Evolutionary conservation across 2,113 vertebrate species (phyloP).

Genomic region (Salminus brasiliensis): DNA sequence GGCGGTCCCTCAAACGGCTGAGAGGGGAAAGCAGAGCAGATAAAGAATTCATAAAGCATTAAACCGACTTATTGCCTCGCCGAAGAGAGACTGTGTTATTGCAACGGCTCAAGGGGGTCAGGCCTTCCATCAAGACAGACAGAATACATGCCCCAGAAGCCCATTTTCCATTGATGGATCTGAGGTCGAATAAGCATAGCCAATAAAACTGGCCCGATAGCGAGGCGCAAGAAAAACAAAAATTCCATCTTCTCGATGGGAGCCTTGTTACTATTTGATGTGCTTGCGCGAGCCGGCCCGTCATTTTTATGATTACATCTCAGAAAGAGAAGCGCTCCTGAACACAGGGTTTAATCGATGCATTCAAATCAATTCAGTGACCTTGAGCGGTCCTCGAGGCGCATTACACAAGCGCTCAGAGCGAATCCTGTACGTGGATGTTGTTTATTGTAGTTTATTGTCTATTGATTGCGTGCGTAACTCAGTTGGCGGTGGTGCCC

Average conservation of each 20-base stretch:
- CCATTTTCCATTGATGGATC: constrained; percentile 32
- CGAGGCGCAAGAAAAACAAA: constrained; percentile 7
- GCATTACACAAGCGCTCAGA: neutral
- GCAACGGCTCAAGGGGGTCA: constrained; percentile 40
- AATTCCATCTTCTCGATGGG: neutral
- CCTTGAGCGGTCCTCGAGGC: constrained; percentile 31
- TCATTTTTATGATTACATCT: constrained; percentile 22
- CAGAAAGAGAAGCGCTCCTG: neutral
- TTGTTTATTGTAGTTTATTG: constrained; percentile 24
- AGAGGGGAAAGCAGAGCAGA: constrained; percentile 13
- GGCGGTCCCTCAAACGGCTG: neutral
- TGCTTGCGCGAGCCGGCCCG: neutral
- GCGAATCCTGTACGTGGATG: constrained; percentile 9
- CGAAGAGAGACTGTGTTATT: constrained; percentile 44
- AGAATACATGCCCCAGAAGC: constrained; percentile 27
- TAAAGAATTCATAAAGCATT: constrained; percentile 48
- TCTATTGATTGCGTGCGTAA: constrained; percentile 29
- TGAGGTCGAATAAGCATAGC: constrained; percentile 26
- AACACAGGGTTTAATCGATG: constrained; percentile 42
- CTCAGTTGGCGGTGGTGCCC: neutral
- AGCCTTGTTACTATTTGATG: neutral
- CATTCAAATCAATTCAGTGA: constrained; percentile 28
- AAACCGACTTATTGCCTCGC: constrained; percentile 52
- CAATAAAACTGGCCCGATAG: constrained; percentile 42
- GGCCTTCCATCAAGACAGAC: constrained; percentile 40